Evolutionary conservation across 2,797 vertebrate genomes (phyloP).

Genomic region (Arnoldichthys spilopterus): DNA sequence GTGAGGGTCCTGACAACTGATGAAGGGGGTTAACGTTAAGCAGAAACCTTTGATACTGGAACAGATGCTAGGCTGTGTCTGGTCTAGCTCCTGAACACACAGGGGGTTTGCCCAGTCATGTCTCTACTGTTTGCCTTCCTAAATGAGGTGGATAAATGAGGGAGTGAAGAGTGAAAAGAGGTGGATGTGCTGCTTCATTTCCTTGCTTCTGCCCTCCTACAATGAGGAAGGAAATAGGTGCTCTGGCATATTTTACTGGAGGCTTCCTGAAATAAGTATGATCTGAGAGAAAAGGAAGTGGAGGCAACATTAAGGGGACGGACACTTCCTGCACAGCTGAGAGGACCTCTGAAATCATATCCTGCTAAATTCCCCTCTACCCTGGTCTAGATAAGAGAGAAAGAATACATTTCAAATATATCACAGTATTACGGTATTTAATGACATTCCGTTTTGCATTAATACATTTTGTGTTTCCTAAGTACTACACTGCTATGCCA

Average conservation of each 20-base stretch:
- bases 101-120: slow-evolving; percentile 31
- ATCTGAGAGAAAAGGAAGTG: slow-evolving; percentile 55
- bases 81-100: not conserved
- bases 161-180: slow-evolving; percentile 29
- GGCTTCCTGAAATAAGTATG: slow-evolving; percentile 69
- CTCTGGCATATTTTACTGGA: slow-evolving; percentile 60
- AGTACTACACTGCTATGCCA: no score
- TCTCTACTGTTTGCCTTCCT: slow-evolving; percentile 39
- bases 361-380: slow-evolving; percentile 63
- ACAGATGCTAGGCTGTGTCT: not conserved
- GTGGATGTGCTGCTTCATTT: slow-evolving; percentile 52
- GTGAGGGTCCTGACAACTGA: no score
- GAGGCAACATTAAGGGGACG: slow-evolving; percentile 56
- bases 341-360: slow-evolving; percentile 73
- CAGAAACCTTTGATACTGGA: not conserved
- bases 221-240: slow-evolving; percentile 58
- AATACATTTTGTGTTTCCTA: no score
- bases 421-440: no score
- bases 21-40: not conserved
- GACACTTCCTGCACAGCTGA: slow-evolving; percentile 76
- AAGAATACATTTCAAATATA: not conserved
- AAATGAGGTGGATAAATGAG: slow-evolving; percentile 41
- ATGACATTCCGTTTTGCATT: no score
- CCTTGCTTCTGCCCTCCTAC: slow-evolving; percentile 46
- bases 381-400: not conserved